Evolutionary conservation across 2,888 invertebrate genomes (phyloP).

Genomic region (Hyles lineata): DNA sequence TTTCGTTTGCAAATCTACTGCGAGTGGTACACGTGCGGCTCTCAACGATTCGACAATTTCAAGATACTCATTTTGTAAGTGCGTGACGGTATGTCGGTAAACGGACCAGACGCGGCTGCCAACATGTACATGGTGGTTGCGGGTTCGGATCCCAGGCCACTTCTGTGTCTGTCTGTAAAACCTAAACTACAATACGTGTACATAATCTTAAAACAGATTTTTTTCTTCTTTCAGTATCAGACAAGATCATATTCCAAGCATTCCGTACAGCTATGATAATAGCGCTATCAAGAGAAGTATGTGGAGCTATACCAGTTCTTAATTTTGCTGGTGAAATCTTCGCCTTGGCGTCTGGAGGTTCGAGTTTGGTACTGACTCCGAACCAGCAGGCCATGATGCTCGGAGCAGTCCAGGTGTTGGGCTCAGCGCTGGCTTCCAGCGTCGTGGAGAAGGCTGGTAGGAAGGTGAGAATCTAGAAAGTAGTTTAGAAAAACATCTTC

Average conservation of each 20-base stretch:
- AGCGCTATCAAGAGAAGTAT: slow-evolving; percentile 66
- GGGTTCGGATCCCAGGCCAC: too few species aligned
- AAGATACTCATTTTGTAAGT: too few species aligned
- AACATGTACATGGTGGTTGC: too few species aligned
- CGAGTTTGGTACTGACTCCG: slow-evolving; percentile 59
- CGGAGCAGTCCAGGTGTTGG: slow-evolving; percentile 71
- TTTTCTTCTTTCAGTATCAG: slow-evolving; percentile 58
- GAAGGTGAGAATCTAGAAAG: slow-evolving; percentile 55
- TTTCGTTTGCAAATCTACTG: too few species aligned
- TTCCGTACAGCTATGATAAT: slow-evolving; percentile 66
- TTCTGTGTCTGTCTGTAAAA: too few species aligned
- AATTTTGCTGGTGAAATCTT: slow-evolving; percentile 79
- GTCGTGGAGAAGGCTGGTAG: slow-evolving; percentile 71
- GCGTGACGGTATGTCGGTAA: too few species aligned
- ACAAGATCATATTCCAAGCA: slow-evolving; percentile 67
- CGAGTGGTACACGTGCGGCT: too few species aligned
- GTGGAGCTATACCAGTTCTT: slow-evolving; percentile 71
- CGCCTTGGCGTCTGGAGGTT: slow-evolving; percentile 57
- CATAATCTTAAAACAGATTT: too few species aligned
- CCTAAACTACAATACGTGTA: too few species aligned
- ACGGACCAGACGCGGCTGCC: too few species aligned
- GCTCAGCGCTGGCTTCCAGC: slow-evolving; percentile 66
- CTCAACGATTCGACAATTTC: too few species aligned
- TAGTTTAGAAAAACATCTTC: neutral
- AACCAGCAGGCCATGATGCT: slow-evolving; percentile 78